Conservation (phyloP, 2,113 vertebrate species). For the Aldabrachelys gigantea region DNA sequence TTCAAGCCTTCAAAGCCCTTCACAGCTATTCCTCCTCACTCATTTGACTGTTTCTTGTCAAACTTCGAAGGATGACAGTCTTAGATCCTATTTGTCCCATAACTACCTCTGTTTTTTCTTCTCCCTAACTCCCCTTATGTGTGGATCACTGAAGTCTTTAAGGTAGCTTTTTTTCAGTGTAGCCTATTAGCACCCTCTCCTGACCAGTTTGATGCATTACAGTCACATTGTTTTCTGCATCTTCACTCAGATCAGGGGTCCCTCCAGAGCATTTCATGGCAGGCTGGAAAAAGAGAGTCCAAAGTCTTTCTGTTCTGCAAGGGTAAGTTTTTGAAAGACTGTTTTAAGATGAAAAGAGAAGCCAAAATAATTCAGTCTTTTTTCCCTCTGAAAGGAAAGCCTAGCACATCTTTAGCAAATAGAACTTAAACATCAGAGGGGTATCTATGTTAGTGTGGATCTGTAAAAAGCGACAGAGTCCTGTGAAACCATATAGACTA, state of each 20-base stretch:
- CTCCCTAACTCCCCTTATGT: not conserved
- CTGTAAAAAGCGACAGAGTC: too few relatives aligned
- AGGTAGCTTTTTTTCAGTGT: not conserved
- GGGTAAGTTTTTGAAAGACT: not conserved
- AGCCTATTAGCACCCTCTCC: conserved; percentile 26
- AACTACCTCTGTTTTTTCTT: accelerated
- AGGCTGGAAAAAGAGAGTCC: accelerated
- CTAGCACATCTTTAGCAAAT: not conserved
- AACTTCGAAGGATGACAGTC: not conserved
- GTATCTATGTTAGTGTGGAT: too few relatives aligned
- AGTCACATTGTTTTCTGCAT: not conserved
- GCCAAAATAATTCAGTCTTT: not conserved
- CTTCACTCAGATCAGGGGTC: not conserved
- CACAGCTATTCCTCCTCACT: accelerated
- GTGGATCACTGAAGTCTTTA: not conserved
- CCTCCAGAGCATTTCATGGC: too few relatives aligned
- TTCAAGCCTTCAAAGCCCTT: not conserved
- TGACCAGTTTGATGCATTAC: not conserved
- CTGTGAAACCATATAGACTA: too few relatives aligned
- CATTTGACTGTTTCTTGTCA: not conserved
- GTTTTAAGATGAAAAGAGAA: not conserved
- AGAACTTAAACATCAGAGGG: not conserved
- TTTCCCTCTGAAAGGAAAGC: not conserved
- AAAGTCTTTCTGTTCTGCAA: not conserved
- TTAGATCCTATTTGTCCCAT: accelerated